Base-by-base conservation (phyloP, 2,888 invertebrate species). In the Invenusta paracnida region DNA sequence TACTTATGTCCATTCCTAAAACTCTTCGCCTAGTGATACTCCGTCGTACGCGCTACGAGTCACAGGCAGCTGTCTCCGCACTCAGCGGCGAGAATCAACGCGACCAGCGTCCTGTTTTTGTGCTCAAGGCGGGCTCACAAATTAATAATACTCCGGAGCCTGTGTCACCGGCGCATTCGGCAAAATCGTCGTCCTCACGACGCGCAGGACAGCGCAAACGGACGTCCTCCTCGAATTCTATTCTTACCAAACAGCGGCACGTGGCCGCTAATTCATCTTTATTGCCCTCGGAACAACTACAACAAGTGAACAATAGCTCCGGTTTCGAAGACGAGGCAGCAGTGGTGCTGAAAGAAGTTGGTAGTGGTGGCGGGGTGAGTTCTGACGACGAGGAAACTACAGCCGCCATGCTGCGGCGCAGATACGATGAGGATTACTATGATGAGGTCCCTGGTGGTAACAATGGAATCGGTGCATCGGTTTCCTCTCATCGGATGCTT, bases 1-100 rank as follows among this genome's bases (percentile, higher is more conserved):
- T 98, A 90, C 96, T 98, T 90, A 98, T 99, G 96, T 97, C 97
- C 90, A 99, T 99, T 93, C 98, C 99, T 1, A 94, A 97, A 90
- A 94, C 98, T 89, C 93, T 99, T 90, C 94, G 98, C 88, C 93
- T 99, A 88, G 96, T 96, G 89, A 97, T 97, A 23, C 27, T 85
- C 88, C 73, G 73, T n/a, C 73, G 73, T 23, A 13, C 73, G 27
- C 73, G 73, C 73, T 73, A 73, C 73, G 73, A 73, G 73, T 23
- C 73, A 13, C 23, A 73, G 23, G 73, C 17, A 23, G 73, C 73
- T n/a, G 73, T 73, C 5, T 13, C 23, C 73, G 73, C 73, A 5
- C 73, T 73, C 27, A 73, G 73, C 25, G 73, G 73, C 2, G 73
- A 73, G 2, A 73, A 73, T 23, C 73, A 73, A 25, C 73, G 73